Base-by-base conservation (phyloP, 2,888 invertebrate genomes). In the Andrena camellia region DNA sequence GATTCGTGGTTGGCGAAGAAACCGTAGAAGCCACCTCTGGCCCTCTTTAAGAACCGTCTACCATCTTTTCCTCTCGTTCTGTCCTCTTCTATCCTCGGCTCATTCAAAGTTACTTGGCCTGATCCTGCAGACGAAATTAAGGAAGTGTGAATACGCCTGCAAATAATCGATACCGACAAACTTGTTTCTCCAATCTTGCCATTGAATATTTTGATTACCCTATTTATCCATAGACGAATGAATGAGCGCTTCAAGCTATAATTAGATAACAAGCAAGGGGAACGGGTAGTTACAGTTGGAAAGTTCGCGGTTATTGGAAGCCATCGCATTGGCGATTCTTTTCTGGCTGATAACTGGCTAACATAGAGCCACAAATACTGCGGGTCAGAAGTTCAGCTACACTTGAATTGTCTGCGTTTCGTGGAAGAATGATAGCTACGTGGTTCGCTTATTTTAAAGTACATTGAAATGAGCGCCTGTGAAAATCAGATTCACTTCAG, bases 1-100 rank as follows among this genome's bases (percentile, higher is more conserved):
- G 85, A 78, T 83, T 86, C 77, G 88, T 64, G 87, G 85, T 88
- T 81, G 68, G 57, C 67, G 83, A 87, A 87, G 88, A 87, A 88
- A 84, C 78, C 85, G 48, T 76, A 78, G 85, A 81, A 88, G 71
- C 82, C 74, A 84, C 64, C 85, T 79, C 33, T 62, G 59, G 72
- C 74, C 68, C 78, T 71, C 68, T 73, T 78, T 48, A 73, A 78
- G 67, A 79, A 69, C 68, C 68, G 54, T 63, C 78, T 60, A 33
- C 68, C 54, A 42, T 59, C 74, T 78, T 52, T 78, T 35, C 17
- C 26, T 23, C 64, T 6, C 35, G 26, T 54, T 67, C 66, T 70
- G 7, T n/a, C 29, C 52, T 42, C 23, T 33, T 10, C 42, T 29
- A 29, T 33, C 54, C 4, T 42, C 20, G 26, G 26, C 62, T 78